Conservation (phyloP, 2,888 invertebrate genomes). For the Pediacus dermestoides region DNA sequence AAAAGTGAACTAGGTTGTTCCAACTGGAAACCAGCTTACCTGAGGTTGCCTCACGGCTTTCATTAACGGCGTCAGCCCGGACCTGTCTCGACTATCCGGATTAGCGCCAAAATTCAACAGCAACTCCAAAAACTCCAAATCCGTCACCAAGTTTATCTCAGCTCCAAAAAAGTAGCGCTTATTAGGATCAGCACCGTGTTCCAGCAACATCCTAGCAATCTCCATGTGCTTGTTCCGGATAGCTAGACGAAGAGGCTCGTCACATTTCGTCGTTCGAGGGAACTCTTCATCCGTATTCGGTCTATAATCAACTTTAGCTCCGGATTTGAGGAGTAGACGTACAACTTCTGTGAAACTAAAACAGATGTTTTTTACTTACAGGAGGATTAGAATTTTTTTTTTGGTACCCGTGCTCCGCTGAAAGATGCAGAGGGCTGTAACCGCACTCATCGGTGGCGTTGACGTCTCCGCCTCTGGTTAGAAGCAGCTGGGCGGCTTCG, state of each 20-base stretch:
- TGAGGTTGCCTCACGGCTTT: slow-evolving; percentile 75
- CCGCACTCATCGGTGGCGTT: slow-evolving; percentile 86
- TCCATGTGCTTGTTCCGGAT: slow-evolving; percentile 81
- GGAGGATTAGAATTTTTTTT: slow-evolving; percentile 2
- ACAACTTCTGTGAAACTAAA: slow-evolving; percentile 60
- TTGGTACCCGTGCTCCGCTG: slow-evolving; percentile 79
- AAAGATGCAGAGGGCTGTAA: slow-evolving; percentile 85
- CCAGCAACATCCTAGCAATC: slow-evolving; percentile 67
- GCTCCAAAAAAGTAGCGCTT: slow-evolving; percentile 87
- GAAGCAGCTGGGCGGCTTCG: slow-evolving; percentile 74
- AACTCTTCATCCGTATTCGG: slow-evolving; percentile 69
- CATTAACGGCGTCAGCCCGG: slow-evolving; percentile 88
- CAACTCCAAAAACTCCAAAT: slow-evolving; percentile 76
- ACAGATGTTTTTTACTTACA: slow-evolving; percentile 1
- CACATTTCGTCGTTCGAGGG: slow-evolving; percentile 70
- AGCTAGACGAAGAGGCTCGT: slow-evolving; percentile 86
- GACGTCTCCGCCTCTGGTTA: slow-evolving; percentile 78
- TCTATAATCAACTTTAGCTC: slow-evolving; percentile 76
- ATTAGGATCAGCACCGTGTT: slow-evolving; percentile 85
- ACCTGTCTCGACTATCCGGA: slow-evolving; percentile 81
- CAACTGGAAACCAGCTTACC: slow-evolving; percentile 49
- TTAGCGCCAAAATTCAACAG: slow-evolving; percentile 82
- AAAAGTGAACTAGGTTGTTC: slow-evolving; percentile 6
- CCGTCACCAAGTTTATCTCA: slow-evolving; percentile 84
- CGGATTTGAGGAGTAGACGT: slow-evolving; percentile 68